Conservation (phyloP, 2,888 invertebrate genomes). For the Baccha elongata region DNA sequence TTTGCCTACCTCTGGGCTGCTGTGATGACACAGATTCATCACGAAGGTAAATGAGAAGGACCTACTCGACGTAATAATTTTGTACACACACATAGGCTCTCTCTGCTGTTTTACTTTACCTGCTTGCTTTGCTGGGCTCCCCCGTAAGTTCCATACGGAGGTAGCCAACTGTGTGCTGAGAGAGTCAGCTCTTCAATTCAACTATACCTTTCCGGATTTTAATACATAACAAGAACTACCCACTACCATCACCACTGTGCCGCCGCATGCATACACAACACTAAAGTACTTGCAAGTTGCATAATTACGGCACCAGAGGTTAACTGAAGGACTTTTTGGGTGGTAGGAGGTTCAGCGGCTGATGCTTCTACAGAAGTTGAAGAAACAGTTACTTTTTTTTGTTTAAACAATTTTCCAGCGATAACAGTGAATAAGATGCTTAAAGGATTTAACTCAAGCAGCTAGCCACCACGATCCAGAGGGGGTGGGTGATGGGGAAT, state of each 20-base stretch:
- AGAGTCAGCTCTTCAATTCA: constrained; percentile 53
- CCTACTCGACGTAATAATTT: constrained; percentile 66
- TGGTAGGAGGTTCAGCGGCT: constrained; percentile 35
- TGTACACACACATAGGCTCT: constrained; percentile 62
- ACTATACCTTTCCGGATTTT: constrained; percentile 70
- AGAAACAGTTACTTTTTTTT: constrained; percentile 10
- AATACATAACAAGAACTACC: constrained; percentile 67
- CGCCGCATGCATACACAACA: constrained; percentile 15
- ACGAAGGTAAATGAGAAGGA: constrained; percentile 68
- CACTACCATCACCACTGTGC: constrained; percentile 22
- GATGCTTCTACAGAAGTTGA: constrained; percentile 25
- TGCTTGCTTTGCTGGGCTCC: constrained; percentile 24
- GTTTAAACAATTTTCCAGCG: constrained; percentile 53
- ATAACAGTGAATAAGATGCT: constrained; percentile 71
- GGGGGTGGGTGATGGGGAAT: neutral
- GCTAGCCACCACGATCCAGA: constrained; percentile 4
- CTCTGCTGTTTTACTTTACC: neutral
- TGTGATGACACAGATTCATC: constrained; percentile 67
- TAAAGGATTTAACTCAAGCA: constrained; percentile 68
- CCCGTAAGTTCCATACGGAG: constrained; percentile 5
- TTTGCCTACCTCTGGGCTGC: neutral
- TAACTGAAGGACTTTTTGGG: constrained; percentile 62
- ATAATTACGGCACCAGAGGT: constrained; percentile 71
- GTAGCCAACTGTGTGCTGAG: constrained; percentile 22
- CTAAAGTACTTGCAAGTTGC: constrained; percentile 68